phyloP scores from a whole-genome alignment of 2,113 vertebrate genomes.

The Perca schrenkii region DNA sequence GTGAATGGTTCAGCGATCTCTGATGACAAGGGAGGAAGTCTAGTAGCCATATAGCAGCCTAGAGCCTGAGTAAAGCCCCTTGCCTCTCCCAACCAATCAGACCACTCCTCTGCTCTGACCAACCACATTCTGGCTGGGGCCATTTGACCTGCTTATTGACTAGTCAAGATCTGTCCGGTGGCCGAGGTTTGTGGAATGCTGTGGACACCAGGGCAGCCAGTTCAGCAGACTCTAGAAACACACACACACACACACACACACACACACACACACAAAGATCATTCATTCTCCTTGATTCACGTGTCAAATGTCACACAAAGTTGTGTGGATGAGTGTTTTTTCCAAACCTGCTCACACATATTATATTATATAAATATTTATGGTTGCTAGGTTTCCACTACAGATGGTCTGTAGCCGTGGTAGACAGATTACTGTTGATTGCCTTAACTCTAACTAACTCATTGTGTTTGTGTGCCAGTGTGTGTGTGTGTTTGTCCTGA shows the following conservation, averaged over 20 bases:
- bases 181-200: constrained; percentile 64
- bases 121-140: constrained; percentile 29
- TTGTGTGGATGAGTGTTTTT: constrained; percentile 27
- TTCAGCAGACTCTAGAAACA: constrained; percentile 58
- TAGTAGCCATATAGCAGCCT: constrained; percentile 42
- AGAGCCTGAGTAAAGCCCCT: constrained; percentile 39
- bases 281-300: constrained; percentile 47
- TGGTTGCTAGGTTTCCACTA: constrained; percentile 54
- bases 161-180: constrained; percentile 42
- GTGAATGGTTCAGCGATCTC: constrained; percentile 31
- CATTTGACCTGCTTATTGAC: constrained; percentile 66
- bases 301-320: constrained; percentile 64
- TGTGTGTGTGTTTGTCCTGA: constrained; percentile 47
- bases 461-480: constrained; percentile 37
- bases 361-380: constrained; percentile 63
- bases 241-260: constrained; percentile 11
- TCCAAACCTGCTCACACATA: constrained; percentile 34
- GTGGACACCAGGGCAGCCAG: constrained; percentile 49
- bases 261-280: constrained; percentile 34
- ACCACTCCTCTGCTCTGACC: constrained; percentile 25
- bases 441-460: constrained; percentile 65
- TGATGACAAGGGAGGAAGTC: constrained; percentile 32
- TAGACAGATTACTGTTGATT: constrained; percentile 68
- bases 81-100: constrained; percentile 38
- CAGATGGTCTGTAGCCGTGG: constrained; percentile 58